A percentile compares a stretch with the other conserved stretches of the same genome.
Conservation (phyloP, 2,113 vertebrate genomes). For the Gavia stellata region DNA sequence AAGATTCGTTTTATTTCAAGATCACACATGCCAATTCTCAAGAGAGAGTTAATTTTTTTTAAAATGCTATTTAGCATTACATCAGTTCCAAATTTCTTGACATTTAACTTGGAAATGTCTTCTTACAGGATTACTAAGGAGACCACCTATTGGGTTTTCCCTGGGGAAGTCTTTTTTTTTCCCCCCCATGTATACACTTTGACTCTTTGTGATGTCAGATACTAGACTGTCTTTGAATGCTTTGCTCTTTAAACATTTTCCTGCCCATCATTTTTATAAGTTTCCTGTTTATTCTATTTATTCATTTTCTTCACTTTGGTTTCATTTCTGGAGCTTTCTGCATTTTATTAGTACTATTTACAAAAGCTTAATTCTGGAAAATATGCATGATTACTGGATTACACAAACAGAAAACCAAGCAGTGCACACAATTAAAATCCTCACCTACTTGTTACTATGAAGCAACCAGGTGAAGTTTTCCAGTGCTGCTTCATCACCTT, state of each 20-base stretch:
- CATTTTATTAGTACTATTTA: not conserved
- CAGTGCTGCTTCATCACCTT: not conserved
- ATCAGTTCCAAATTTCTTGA: not conserved
- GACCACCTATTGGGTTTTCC: not conserved
- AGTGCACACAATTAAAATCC: not conserved
- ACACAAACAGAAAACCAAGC: not conserved
- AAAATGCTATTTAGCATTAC: not conserved
- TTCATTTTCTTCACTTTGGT: not conserved
- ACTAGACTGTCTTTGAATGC: not conserved
- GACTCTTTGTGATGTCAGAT: not conserved
- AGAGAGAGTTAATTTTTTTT: not conserved
- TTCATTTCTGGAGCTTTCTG: not conserved
- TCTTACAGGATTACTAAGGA: not conserved
- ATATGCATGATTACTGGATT: not conserved
- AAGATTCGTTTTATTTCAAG: not conserved
- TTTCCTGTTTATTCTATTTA: not conserved
- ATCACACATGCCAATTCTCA: not conserved
- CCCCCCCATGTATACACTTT: not conserved
- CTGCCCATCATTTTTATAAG: not conserved
- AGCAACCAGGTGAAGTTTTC: not conserved
- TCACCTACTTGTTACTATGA: not conserved
- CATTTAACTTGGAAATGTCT: not conserved
- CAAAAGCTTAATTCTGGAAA: not conserved
- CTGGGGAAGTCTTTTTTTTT: not conserved
- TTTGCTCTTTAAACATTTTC: not conserved